These are phyloP conservation scores for Stenichneumon culpator DNA, from an alignment of 2,888 invertebrate genomes.

Conservation along the genomic window DNA sequence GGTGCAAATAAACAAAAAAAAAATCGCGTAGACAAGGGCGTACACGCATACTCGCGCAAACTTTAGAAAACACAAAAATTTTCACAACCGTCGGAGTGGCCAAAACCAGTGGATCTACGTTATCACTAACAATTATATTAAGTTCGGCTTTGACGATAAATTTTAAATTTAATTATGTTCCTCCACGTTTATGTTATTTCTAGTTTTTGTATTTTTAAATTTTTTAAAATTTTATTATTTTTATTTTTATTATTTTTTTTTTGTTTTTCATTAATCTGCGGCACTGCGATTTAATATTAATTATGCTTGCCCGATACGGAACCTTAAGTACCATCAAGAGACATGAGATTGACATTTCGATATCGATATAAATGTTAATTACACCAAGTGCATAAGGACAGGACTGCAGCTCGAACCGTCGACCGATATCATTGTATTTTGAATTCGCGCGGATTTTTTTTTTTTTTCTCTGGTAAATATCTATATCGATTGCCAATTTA, in stretches of 20 bases:
- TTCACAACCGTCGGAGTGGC: slow-evolving; percentile 47
- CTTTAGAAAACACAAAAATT: background rate
- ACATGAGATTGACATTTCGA: slow-evolving; percentile 82
- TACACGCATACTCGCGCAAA: too few species aligned
- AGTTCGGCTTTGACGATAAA: slow-evolving; percentile 56
- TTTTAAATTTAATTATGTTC: slow-evolving; percentile 54
- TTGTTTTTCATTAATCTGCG: slow-evolving; percentile 46
- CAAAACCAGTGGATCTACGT: slow-evolving; percentile 56
- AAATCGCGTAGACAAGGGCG: background rate
- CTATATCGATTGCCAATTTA: slow-evolving; percentile 59
- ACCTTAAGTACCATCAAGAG: slow-evolving; percentile 81
- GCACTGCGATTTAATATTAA: slow-evolving; percentile 46
- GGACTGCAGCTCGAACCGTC: slow-evolving; percentile 64
- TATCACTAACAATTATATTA: slow-evolving; percentile 51
- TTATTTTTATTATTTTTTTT: slow-evolving; percentile 45
- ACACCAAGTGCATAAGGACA: slow-evolving; percentile 76
- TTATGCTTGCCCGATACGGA: slow-evolving; percentile 63
- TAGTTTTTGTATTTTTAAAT: slow-evolving; percentile 38
- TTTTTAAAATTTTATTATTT: slow-evolving; percentile 32
- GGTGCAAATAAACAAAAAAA: background rate
- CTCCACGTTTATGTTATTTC: slow-evolving; percentile 48
- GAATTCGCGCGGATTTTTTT: slow-evolving; percentile 29
- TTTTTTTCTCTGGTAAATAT: slow-evolving; percentile 24
- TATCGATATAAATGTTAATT: slow-evolving; percentile 79
- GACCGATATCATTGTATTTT: slow-evolving; percentile 60